phyloP scores from a whole-genome alignment of 2,888 invertebrate genomes.

The Tenthredo scrophulariae region DNA sequence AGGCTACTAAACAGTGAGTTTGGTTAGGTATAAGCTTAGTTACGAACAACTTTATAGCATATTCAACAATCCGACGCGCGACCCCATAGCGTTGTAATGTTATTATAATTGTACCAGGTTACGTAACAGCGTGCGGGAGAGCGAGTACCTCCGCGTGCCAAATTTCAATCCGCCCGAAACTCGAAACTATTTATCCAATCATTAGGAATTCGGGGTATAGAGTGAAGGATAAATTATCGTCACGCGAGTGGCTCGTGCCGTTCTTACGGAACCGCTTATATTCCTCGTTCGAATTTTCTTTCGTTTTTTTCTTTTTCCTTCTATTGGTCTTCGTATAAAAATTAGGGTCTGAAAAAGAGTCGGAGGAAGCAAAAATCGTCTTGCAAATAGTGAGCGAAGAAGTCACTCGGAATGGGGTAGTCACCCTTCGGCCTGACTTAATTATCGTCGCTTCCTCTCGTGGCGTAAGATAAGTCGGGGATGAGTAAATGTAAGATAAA shows the following conservation, averaged over 20 bases:
- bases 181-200: slow-evolving; percentile 46
- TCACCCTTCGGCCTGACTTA: slow-evolving; percentile 49
- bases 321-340: neutral
- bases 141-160: slow-evolving; percentile 27
- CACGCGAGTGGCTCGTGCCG: slow-evolving; percentile 3
- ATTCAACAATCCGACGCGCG: slow-evolving; percentile 44
- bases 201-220: slow-evolving; percentile 34
- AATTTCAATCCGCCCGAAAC: slow-evolving; percentile 44
- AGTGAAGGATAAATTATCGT: slow-evolving; percentile 31
- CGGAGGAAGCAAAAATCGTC: slow-evolving; percentile 35
- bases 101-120: slow-evolving; percentile 49
- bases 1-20: slow-evolving; percentile 34
- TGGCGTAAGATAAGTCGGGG: slow-evolving; percentile 51
- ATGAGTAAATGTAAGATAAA: slow-evolving; percentile 54
- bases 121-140: slow-evolving; percentile 19
- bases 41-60: slow-evolving; percentile 46
- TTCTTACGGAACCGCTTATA: neutral
- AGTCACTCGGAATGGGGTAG: slow-evolving; percentile 40
- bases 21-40: slow-evolving; percentile 43
- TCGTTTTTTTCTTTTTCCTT: neutral
- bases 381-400: slow-evolving; percentile 21
- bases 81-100: slow-evolving; percentile 42
- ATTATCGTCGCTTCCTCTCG: slow-evolving; percentile 52
- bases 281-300: neutral
- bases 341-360: neutral